These are phyloP conservation scores for Eupithecia abbreviata DNA, from an alignment of 2,888 invertebrate species.

Conservation along the genomic window DNA sequence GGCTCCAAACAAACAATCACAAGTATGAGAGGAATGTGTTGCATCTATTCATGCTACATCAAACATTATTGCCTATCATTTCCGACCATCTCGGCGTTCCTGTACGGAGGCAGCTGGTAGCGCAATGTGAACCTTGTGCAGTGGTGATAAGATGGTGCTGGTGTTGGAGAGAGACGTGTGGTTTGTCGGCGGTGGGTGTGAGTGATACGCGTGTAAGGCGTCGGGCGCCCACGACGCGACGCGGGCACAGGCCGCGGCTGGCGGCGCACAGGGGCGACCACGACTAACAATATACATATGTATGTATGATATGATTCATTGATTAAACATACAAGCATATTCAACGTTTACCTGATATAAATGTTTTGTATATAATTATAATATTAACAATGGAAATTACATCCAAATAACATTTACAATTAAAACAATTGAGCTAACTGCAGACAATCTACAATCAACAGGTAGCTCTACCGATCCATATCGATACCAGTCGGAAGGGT, in stretches of 20 bases:
- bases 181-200: slow-evolving; percentile 52
- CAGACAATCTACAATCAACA: too few relatives aligned
- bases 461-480: too few relatives aligned
- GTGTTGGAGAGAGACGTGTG: slow-evolving; percentile 19
- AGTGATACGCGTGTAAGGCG: slow-evolving; percentile 52
- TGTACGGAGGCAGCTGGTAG: neutral
- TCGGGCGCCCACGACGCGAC: slow-evolving; percentile 48
- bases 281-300: neutral
- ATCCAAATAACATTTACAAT: too few relatives aligned
- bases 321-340: neutral
- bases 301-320: neutral
- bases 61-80: slow-evolving; percentile 38
- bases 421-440: too few relatives aligned
- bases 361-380: too few relatives aligned
- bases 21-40: slow-evolving; percentile 34
- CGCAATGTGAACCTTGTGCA: slow-evolving; percentile 23
- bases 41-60: slow-evolving; percentile 32
- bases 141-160: slow-evolving; percentile 20
- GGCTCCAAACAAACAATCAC: slow-evolving; percentile 30
- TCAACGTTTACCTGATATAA: neutral
- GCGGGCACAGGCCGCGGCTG: neutral
- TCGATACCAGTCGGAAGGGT: too few relatives aligned
- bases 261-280: neutral
- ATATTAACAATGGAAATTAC: too few relatives aligned
- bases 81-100: slow-evolving; percentile 20